Percentiles rank a stretch among this genome's conserved stretches.
phyloP scores from a whole-genome alignment of 2,888 invertebrate species.

The Acanthosepion esculentum region DNA sequence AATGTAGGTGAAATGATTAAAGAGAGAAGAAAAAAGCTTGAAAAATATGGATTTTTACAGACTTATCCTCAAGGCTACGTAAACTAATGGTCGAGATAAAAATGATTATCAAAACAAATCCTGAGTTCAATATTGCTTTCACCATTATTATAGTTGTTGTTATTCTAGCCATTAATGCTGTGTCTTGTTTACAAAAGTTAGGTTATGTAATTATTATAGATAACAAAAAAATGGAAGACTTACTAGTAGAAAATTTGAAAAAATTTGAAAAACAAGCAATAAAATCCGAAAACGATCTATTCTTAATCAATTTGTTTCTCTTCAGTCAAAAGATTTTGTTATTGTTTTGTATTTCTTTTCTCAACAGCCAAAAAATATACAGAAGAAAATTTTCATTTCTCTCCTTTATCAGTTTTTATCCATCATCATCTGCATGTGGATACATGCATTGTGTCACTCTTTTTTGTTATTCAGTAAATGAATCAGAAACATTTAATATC shows the following conservation, averaged over 20 bases:
- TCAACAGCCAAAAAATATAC: not conserved
- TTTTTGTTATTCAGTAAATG: not conserved
- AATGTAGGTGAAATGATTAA: not conserved
- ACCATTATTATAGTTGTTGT: not conserved
- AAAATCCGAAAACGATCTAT: not conserved
- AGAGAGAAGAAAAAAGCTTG: not conserved
- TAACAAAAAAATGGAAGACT: not conserved
- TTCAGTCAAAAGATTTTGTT: not conserved
- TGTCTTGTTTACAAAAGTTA: not conserved
- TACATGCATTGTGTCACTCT: not conserved
- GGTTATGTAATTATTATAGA: not conserved
- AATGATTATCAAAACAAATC: not conserved
- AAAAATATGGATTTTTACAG: not conserved
- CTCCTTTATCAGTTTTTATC: no score
- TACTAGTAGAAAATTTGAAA: not conserved
- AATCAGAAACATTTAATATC: not conserved
- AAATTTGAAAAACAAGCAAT: not conserved
- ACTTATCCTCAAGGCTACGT: not conserved
- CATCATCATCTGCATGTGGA: not conserved
- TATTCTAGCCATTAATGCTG: not conserved
- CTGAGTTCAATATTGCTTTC: not conserved
- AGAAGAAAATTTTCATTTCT: no score
- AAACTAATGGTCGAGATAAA: not conserved
- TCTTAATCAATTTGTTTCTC: not conserved
- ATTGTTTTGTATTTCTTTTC: not conserved